Conservation (phyloP, 2,888 invertebrate species). For the Cenopis cana region DNA sequence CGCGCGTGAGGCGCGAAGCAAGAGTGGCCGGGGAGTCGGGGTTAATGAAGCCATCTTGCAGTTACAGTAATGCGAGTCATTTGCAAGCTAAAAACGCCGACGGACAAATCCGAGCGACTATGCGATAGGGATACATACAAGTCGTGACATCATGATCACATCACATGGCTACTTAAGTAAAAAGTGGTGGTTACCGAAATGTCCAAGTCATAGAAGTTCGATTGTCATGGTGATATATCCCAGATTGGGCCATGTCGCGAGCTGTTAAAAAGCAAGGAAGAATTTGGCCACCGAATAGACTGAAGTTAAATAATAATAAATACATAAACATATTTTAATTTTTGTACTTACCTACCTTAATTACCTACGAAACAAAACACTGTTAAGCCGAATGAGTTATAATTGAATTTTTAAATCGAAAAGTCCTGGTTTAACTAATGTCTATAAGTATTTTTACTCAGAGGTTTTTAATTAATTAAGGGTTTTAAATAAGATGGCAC, state of each 20-base stretch:
- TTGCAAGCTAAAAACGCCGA: conserved; percentile 53
- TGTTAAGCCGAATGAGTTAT: background rate
- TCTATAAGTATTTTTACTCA: no score
- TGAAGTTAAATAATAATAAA: background rate
- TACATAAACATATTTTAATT: background rate
- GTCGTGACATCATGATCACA: background rate
- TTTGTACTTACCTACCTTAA: background rate
- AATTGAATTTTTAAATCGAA: background rate
- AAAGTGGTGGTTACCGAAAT: background rate
- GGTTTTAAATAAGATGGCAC: no score
- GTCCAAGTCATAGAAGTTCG: background rate
- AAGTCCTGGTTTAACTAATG: no score
- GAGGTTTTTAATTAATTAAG: no score
- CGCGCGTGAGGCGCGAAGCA: conserved; percentile 35
- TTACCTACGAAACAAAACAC: background rate
- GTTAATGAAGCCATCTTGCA: conserved; percentile 59
- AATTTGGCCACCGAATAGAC: no score
- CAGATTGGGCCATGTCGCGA: background rate
- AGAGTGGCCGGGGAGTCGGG: conserved; percentile 45
- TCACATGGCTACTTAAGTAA: background rate
- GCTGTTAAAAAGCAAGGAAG: no score
- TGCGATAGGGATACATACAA: background rate
- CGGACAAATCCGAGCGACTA: conserved; percentile 46
- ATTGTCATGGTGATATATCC: background rate
- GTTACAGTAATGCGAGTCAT: conserved; percentile 60